Conservation (phyloP, 2,888 invertebrate genomes). For the Cheilosia impressa region DNA sequence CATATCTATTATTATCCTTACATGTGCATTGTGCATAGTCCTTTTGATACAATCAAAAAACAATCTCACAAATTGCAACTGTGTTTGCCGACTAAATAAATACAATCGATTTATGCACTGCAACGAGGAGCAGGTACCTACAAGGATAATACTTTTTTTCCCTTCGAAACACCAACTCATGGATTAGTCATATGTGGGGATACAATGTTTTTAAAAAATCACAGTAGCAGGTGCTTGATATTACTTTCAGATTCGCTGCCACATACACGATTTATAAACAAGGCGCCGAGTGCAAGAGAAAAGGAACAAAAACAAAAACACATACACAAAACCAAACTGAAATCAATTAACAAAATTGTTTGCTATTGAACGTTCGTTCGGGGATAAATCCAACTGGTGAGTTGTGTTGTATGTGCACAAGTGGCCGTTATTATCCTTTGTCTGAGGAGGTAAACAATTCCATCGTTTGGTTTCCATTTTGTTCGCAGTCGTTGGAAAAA, state of each 20-base stretch:
- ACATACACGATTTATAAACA: constrained; percentile 1
- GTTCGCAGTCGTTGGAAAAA: constrained; percentile 60
- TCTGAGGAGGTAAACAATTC: constrained; percentile 43
- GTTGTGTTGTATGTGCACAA: constrained; percentile 55
- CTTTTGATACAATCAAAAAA: constrained; percentile 63
- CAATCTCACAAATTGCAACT: constrained; percentile 69
- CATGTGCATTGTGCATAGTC: constrained; percentile 45
- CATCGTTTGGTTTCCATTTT: constrained; percentile 24
- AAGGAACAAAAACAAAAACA: constrained; percentile 19
- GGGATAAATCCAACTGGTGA: constrained; percentile 59
- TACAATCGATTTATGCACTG: constrained; percentile 65
- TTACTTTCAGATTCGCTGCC: constrained; percentile 53
- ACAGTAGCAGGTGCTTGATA: constrained; percentile 57
- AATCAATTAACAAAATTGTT: constrained; percentile 75
- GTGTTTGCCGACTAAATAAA: constrained; percentile 69
- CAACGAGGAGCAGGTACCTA: constrained; percentile 28
- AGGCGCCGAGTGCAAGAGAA: constrained; percentile 9
- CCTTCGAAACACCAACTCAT: constrained; percentile 45
- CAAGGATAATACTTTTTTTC: constrained; percentile 1
- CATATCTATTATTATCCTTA: constrained; percentile 41
- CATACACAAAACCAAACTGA: constrained; percentile 52
- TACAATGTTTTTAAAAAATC: constrained; percentile 48
- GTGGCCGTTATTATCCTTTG: constrained; percentile 63
- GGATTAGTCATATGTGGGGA: constrained; percentile 43
- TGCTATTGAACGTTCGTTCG: constrained; percentile 55